Percentiles rank a stretch among this genome's conserved stretches.
These are phyloP conservation scores for Acheta domesticus DNA, from an alignment of 2,888 invertebrate species.

Conservation along the genomic window DNA sequence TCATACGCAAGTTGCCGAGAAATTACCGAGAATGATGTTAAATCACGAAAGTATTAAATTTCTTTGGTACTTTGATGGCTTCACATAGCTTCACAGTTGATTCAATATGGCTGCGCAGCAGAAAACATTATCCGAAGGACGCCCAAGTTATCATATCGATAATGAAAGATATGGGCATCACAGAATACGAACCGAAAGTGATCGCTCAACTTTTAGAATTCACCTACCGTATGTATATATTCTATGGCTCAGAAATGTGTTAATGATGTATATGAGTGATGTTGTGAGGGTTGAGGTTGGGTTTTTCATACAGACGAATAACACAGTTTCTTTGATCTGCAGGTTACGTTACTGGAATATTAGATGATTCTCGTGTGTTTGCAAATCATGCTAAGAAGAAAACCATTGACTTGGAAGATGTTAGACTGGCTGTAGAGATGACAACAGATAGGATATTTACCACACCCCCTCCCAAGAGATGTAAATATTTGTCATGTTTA, in stretches of 20 bases:
- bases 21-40: no score
- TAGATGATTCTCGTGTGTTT: constrained; percentile 88
- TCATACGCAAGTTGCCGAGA: no score
- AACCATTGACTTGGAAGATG: constrained; percentile 87
- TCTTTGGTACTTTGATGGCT: background rate
- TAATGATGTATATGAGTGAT: background rate
- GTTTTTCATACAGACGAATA: background rate
- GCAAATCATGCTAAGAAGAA: constrained; percentile 92
- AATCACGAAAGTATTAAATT: background rate
- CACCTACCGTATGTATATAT: constrained; percentile 68
- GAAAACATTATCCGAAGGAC: constrained; percentile 74
- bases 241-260: background rate
- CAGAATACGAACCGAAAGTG: constrained; percentile 90
- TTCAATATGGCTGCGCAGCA: constrained; percentile 32
- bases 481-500: constrained; percentile 47
- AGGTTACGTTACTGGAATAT: constrained; percentile 83
- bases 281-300: background rate
- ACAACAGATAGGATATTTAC: constrained; percentile 86
- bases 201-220: constrained; percentile 94
- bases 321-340: constrained; percentile 30
- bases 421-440: constrained; percentile 84
- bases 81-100: background rate
- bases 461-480: constrained; percentile 83
- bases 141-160: constrained; percentile 93
- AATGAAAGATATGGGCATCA: constrained; percentile 90